Percentiles rank a stretch among this genome's conserved stretches.
phyloP scores from a whole-genome alignment of 1,140 invertebrate species.

The Ericerus pela region DNA sequence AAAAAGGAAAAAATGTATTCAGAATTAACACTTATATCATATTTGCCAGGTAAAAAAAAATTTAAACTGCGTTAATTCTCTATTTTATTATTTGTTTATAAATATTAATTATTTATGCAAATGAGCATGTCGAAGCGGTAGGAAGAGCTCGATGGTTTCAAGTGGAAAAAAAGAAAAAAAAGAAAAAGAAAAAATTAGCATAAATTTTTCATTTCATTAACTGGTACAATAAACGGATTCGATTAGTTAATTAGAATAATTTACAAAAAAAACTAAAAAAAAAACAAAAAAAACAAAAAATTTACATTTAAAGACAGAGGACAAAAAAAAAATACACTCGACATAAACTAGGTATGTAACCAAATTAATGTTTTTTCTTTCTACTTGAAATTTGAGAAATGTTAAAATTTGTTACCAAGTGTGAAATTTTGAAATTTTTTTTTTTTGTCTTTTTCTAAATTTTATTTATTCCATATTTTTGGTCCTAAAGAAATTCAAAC shows the following conservation, averaged over 20 bases:
- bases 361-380: no score
- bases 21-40: conserved; percentile 3
- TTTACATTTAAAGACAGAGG: no score
- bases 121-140: not conserved
- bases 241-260: not conserved
- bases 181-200: not conserved
- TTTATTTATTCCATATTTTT: no score
- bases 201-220: conserved; percentile 12
- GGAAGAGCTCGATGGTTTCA: not conserved
- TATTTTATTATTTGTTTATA: conserved; percentile 8
- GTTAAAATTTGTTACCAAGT: no score
- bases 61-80: not conserved
- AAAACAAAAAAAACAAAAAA: no score
- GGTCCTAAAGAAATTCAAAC: no score
- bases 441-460: no score
- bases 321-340: no score
- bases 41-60: not conserved
- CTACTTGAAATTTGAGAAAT: no score
- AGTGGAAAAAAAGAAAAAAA: no score
- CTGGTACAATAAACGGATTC: not conserved
- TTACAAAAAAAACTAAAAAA: not conserved
- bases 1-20: not conserved
- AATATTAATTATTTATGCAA: conserved; percentile 12
- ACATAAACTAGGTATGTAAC: no score
- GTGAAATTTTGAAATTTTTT: no score